These are phyloP conservation scores for Rhopalosiphum padi DNA, from an alignment of 1,140 invertebrate genomes.

Conservation along the genomic window DNA sequence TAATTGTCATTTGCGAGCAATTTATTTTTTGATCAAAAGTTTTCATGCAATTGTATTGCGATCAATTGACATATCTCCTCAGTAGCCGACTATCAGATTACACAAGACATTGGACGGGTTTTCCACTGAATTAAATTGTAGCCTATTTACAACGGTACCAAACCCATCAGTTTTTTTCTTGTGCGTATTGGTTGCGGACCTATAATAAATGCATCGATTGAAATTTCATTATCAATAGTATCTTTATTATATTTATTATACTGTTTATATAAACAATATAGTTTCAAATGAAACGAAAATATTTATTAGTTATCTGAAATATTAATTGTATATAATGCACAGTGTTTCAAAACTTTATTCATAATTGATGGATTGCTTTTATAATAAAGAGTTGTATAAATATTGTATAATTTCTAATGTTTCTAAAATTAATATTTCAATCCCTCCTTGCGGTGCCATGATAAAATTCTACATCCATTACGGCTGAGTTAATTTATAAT, in stretches of 20 bases:
- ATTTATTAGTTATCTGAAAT: not conserved
- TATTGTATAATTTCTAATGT: not conserved
- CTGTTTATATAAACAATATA: not conserved
- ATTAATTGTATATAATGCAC: not conserved
- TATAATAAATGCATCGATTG: not conserved
- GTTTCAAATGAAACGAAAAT: not conserved
- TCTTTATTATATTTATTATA: not conserved
- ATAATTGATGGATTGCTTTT: not conserved
- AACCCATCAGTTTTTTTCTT: not conserved
- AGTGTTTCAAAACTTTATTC: not conserved
- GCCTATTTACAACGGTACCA: not conserved
- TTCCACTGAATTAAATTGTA: not conserved
- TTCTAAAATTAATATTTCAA: slow-evolving; percentile 19
- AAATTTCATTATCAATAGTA: not conserved
- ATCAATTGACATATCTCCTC: too few species aligned
- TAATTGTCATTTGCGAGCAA: too few species aligned
- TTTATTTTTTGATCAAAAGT: too few species aligned
- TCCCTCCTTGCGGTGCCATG: not conserved
- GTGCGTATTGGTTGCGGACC: not conserved
- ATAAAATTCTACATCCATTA: not conserved
- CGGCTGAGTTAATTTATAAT: slow-evolving; percentile 13
- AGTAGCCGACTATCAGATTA: not conserved
- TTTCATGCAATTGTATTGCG: too few species aligned
- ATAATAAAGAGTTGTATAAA: not conserved
- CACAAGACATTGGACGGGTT: not conserved